Conservation (phyloP, 2,888 invertebrate species). For the Chrysodeixis includens region DNA sequence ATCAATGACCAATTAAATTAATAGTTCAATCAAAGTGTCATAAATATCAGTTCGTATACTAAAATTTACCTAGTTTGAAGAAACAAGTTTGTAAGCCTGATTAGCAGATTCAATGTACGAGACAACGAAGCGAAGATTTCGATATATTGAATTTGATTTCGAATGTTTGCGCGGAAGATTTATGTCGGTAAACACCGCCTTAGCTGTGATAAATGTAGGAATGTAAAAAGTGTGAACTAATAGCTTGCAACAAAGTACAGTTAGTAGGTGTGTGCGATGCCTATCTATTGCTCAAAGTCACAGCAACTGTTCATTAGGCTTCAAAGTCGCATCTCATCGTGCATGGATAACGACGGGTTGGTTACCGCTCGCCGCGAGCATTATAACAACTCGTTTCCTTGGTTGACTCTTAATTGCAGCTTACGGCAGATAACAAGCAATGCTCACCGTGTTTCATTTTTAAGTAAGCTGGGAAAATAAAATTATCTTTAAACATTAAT, state of each 20-base stretch:
- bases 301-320: conserved; percentile 39
- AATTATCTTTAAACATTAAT: background rate
- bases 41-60: conserved; percentile 17
- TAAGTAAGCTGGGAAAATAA: conserved; percentile 35
- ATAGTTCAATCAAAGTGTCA: conserved; percentile 31
- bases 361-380: conserved; percentile 42
- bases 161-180: background rate
- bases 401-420: conserved; percentile 54
- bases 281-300: conserved; percentile 46
- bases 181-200: background rate
- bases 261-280: conserved; percentile 30
- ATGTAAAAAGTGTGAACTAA: background rate
- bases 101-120: background rate
- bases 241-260: conserved; percentile 6
- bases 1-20: conserved; percentile 27
- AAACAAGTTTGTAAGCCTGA: background rate
- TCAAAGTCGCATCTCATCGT: conserved; percentile 54
- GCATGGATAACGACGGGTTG: conserved; percentile 53
- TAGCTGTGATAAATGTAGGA: background rate
- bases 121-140: background rate
- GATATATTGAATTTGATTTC: background rate
- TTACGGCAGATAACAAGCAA: conserved; percentile 51
- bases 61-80: background rate
- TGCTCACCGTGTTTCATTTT: conserved; percentile 41
- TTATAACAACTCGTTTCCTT: conserved; percentile 53